Evolutionary conservation across 1,140 invertebrate species (phyloP), one percentile per base, ranked within the genome.

Genomic region (Ceratitis capitata): DNA sequence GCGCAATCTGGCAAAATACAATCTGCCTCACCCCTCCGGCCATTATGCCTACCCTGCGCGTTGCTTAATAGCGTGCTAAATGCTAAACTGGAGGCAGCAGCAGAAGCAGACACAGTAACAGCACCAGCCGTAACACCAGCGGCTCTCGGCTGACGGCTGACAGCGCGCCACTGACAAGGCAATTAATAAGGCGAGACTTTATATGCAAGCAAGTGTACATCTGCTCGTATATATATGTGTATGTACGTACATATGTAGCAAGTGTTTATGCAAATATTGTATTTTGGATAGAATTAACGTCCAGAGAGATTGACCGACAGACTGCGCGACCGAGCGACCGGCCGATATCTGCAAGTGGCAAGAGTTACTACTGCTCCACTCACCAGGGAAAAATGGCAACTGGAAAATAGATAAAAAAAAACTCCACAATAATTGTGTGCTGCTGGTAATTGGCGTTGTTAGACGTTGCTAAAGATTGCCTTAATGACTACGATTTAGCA

Each of bases 121-220:
- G n/a, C n/a, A n/a, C n/a, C n/a, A n/a, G n/a, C n/a, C n/a, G n/a
- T n/a, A n/a, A n/a, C n/a, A 23, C 51, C 12, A 53, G 12, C 51
- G 5, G 45, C 45, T 23, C 19, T n/a, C 51, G 23, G 51, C 64
- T 26, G 35, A 39, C 29, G 64, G 29, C 64, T 69, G 64, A 69
- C 64, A 39, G 32, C 29, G 64, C 64, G 12, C 45, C 56, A 19
- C 32, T 69, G 64, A 39, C 29, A 69, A 69, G 35, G 64, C 64
- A 69, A 39, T 69, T 69, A 69, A 69, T 69, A 69, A 69, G 64
- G 32, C 64, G 64, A 69, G 64, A 69, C 64, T 39, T 69, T 5
- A 9, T 19, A 56, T 56, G n/a, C n/a, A n/a, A n/a, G n/a, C n/a
- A n/a, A n/a, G n/a, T n/a, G n/a, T n/a, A n/a, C n/a, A 19, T 56